These are phyloP conservation scores for Nomada goodeniana DNA, from an alignment of 2,888 invertebrate genomes.

Conservation along the genomic window DNA sequence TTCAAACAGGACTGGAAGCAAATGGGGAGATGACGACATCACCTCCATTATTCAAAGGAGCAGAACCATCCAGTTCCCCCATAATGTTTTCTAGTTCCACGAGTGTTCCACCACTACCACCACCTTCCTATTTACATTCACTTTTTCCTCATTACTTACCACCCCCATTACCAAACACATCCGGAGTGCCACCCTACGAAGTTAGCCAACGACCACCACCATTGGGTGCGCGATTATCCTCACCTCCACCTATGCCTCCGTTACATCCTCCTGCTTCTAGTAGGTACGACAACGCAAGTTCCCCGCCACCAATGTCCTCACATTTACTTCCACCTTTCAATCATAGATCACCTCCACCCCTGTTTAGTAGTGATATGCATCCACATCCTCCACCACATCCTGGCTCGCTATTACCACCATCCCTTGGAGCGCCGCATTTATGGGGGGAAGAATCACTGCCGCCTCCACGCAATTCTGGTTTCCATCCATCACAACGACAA, in stretches of 20 bases:
- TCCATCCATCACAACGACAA: slow-evolving; percentile 74
- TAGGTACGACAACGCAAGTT: slow-evolving; percentile 75
- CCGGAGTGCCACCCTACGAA: slow-evolving; percentile 80
- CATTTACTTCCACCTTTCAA: slow-evolving; percentile 78
- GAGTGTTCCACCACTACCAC: slow-evolving; percentile 85
- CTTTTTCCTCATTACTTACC: slow-evolving; percentile 87
- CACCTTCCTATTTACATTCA: slow-evolving; percentile 85
- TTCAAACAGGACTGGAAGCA: slow-evolving; percentile 85
- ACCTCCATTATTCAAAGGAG: slow-evolving; percentile 83
- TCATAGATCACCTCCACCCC: slow-evolving; percentile 79
- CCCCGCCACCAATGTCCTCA: slow-evolving; percentile 79
- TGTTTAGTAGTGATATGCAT: slow-evolving; percentile 81
- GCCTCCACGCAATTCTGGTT: slow-evolving; percentile 77
- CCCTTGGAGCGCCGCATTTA: slow-evolving; percentile 66
- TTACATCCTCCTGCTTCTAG: slow-evolving; percentile 84
- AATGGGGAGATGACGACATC: slow-evolving; percentile 85
- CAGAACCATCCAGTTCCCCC: slow-evolving; percentile 82
- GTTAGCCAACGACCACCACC: slow-evolving; percentile 84
- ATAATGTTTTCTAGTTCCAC: slow-evolving; percentile 85
- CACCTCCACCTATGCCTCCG: slow-evolving; percentile 87
- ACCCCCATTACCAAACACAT: slow-evolving; percentile 85
- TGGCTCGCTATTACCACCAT: slow-evolving; percentile 66
- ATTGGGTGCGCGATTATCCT: slow-evolving; percentile 81
- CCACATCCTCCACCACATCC: slow-evolving; percentile 65
- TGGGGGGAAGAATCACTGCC: slow-evolving; percentile 79